Conservation (phyloP, 1,140 invertebrate species). For the honey bee (Apis mellifera) region Amel_HAv3.1 CM009934.2:4232501-4233000, state of each 20-base stretch:
- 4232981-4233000: background rate
- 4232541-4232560: slow-evolving; percentile 68
- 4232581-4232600: slow-evolving; percentile 69
- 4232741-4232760: slow-evolving; percentile 64
- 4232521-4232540: slow-evolving; percentile 66
- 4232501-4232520: slow-evolving; percentile 68
- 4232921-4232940: no score
- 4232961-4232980: background rate
- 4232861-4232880: no score
- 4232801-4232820: slow-evolving; percentile 70
- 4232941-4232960: background rate
- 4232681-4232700: slow-evolving; percentile 60
- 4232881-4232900: no score
- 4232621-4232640: slow-evolving; percentile 64
- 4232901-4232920: no score
- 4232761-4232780: slow-evolving; percentile 62
- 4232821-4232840: slow-evolving; percentile 76
- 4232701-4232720: slow-evolving; percentile 64
- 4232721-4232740: slow-evolving; percentile 63
- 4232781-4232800: slow-evolving; percentile 71
- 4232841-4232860: no score
- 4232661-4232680: background rate
- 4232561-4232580: slow-evolving; percentile 69
- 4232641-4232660: no score
- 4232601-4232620: slow-evolving; percentile 70